Base-by-base conservation (phyloP, 2,888 invertebrate genomes). In the Ormyrus rosae region DNA sequence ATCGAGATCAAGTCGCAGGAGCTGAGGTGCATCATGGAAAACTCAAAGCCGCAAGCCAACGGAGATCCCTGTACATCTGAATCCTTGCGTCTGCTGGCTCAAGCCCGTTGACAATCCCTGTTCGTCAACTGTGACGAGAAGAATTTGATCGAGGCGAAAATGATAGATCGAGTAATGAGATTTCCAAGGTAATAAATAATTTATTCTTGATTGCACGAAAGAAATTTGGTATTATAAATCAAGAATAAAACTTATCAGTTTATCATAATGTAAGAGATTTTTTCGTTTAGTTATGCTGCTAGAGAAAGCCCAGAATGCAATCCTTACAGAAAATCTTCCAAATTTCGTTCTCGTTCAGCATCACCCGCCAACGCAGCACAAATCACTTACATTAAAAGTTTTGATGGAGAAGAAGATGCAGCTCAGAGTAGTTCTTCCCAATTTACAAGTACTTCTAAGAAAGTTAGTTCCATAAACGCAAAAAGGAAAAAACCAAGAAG, bases 351-450 rank as follows among this genome's bases (percentile, higher is more conserved):
- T 0, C 92, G 94, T 64, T 96, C 96, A 1, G 92, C 93, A 0
- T 94, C 95, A 86, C 96, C 92, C 87, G 94, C 91, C 87, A 94
- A 92, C 85, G 91, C 93, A n/a, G 93, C 95, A 86, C 92, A 95
- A 93, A 95, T 96, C 74, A 96, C 96, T 8, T 98, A 97, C 90
- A 99, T 99, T 86, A 98, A 98, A 13, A 97, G 97, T 85, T 98
- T 98, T 91, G 98, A 98, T 1, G 97, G 95, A 6, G 97, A 96
- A 83, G 96, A 95, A 85, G 95, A 96, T 78, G 92, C 92, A 5
- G 92, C 75, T 2, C 88, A 89, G 73, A 92, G 87, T 60, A 89
- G 88, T 80, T 91, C 89, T 8, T 89, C 90, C 10, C 89, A 90
- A 45, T 80, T 87, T 13, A 34, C 34, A 34, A 34, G 34, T 34